Evolutionary conservation across 2,113 vertebrate genomes (phyloP), one percentile per base, ranked within the genome.

Genomic region (Tamias sibiricus): DNA sequence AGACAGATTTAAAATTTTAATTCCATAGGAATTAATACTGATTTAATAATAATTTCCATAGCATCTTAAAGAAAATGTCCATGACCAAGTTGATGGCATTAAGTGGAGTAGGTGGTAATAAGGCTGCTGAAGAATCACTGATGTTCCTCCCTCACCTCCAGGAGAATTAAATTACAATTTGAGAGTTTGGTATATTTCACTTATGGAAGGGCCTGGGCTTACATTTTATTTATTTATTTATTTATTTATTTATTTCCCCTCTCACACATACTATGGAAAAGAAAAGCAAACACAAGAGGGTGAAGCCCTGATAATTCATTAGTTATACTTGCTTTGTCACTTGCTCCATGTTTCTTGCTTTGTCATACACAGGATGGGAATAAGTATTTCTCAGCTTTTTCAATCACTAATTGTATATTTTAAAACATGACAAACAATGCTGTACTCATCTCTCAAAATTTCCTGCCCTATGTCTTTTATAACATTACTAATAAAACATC

Each of bases 11-110:
- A 30, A 64, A 37, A 49, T 26, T 62, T 69, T 69, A 47, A 40
- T 90, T 74, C 11, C 42, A 19, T 35, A 44, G 22, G 14, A n/a
- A 93, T 19, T 57, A 68, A 26, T 72, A 86, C 12, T 54, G 32
- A 86, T 71, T 93, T 77, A 71, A 91, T 86, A 89, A 81, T 26
- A 79, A 71, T 13, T 57, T 83, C 28, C n/a, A 42, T 40, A 90
- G 11, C 26, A 84, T 77, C 40, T 81, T 81, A 84, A 87, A 79
- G 79, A 11, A 62, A 47, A 57, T 74, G 20, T 62, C 69, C 44
- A 52, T 24, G 83, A 83, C 1, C 28, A 40, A 89, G 52, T 68
- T 89, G n/a, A 32, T 20, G 28, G 13, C 35, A 72, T n/a, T n/a
- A 47, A 72, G 71, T 8, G 12, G 44, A 94, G 47, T 54, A 35